Evolutionary conservation across 2,888 invertebrate genomes (phyloP).

Genomic region (Acanthopleura granulata): DNA sequence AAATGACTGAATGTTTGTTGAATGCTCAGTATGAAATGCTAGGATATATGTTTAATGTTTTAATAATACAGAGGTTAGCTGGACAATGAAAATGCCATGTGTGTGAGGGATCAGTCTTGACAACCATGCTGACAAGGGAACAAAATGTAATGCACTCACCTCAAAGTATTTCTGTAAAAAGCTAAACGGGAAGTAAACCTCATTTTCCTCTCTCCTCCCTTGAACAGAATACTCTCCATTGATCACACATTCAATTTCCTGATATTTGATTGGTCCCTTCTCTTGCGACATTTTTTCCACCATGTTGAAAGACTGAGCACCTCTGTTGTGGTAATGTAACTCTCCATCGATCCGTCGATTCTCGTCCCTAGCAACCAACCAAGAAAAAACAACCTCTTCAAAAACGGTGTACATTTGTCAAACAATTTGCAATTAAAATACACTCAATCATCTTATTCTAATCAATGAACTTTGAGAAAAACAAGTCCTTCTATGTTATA

Average conservation of each 20-base stretch:
- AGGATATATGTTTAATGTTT: no score
- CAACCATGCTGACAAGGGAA: no score
- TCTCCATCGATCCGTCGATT: neutral
- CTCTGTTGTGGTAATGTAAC: conserved; percentile 17
- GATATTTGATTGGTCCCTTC: conserved; percentile 32
- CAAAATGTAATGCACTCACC: conserved; percentile 71
- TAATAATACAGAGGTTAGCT: no score
- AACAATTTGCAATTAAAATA: no score
- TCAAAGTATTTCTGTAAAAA: conserved; percentile 95
- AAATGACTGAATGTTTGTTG: no score
- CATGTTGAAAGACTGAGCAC: conserved; percentile 16
- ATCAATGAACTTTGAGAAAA: no score
- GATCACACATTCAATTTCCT: conserved; percentile 78
- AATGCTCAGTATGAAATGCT: no score
- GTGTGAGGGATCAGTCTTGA: no score
- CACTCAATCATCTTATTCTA: no score
- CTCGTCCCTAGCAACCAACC: conserved; percentile 11
- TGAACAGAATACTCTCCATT: conserved; percentile 87
- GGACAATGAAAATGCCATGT: no score
- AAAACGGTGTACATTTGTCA: no score
- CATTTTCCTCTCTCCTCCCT: conserved; percentile 85
- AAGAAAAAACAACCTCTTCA: neutral
- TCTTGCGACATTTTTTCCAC: conserved; percentile 19
- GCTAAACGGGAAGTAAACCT: conserved; percentile 92
- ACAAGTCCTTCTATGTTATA: no score